Evolutionary conservation across 2,113 vertebrate genomes (phyloP).

Genomic region (Setophaga coronata): DNA sequence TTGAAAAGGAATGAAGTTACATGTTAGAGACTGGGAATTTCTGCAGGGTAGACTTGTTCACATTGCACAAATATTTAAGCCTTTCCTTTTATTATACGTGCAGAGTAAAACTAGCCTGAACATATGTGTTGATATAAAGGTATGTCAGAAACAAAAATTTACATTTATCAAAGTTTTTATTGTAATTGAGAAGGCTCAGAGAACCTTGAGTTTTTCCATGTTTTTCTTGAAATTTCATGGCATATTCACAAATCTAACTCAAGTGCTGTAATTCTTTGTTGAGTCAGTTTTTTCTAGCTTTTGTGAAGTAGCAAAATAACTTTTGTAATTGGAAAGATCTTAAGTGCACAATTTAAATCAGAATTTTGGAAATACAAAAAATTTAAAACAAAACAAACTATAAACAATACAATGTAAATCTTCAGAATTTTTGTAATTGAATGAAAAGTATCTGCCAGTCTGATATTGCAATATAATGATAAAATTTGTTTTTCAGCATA

Average conservation of each 20-base stretch:
- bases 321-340: constrained; percentile 28
- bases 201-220: not conserved
- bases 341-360: not conserved
- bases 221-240: constrained; percentile 44
- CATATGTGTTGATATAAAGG: not conserved
- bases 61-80: not conserved
- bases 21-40: not conserved
- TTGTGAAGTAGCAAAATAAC: constrained; percentile 30
- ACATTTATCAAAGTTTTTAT: not conserved
- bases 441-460: not conserved
- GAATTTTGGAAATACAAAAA: not conserved
- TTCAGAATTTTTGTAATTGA: not conserved
- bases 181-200: not conserved
- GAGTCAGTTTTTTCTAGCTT: constrained; percentile 41
- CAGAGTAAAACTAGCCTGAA: not conserved
- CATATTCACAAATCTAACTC: constrained; percentile 21
- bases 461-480: not conserved
- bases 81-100: not conserved
- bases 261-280: constrained; percentile 36
- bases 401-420: not conserved
- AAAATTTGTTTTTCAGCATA: not conserved
- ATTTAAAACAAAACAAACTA: not conserved
- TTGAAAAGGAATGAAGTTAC: not conserved
- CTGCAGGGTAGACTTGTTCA: not conserved
- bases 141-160: constrained; percentile 3